These are phyloP conservation scores for Chauna torquata DNA, from an alignment of 2,113 vertebrate genomes.

Conservation along the genomic window DNA sequence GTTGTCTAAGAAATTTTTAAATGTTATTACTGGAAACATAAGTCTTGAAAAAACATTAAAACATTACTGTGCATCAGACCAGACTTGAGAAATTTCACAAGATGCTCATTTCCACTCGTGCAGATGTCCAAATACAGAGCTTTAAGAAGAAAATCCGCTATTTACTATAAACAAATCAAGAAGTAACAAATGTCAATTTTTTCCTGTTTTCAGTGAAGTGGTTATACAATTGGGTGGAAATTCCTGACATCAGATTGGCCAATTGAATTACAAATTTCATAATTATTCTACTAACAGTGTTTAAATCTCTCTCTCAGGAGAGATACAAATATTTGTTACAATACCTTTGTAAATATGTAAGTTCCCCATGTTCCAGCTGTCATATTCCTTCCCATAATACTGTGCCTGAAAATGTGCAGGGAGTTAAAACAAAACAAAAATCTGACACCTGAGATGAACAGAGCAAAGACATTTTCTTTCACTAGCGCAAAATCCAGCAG, in stretches of 20 bases:
- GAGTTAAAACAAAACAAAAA: not conserved
- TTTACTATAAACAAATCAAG: not conserved
- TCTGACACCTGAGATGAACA: slow-evolving; percentile 2
- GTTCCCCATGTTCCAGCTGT: slow-evolving; percentile 3
- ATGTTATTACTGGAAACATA: not conserved
- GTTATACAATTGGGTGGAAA: not conserved
- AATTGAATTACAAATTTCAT: not conserved
- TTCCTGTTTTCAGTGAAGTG: not conserved
- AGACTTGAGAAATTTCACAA: not conserved
- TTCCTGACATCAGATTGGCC: not conserved
- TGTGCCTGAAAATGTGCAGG: not conserved
- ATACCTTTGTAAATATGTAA: slow-evolving; percentile 3
- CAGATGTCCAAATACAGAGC: not conserved
- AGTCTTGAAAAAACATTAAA: not conserved
- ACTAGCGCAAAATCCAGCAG: not conserved
- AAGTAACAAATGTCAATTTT: not conserved
- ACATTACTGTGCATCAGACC: not conserved
- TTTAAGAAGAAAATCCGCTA: not conserved
- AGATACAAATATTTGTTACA: not conserved
- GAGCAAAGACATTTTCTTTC: not conserved
- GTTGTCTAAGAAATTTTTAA: not conserved
- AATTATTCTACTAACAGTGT: not conserved
- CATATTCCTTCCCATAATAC: slow-evolving; percentile 33
- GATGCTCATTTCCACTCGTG: not conserved
- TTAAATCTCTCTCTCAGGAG: not conserved